phyloP scores from a whole-genome alignment of 92 coral and sea anemone genomes.

The Epizoanthus fatuus region DNA sequence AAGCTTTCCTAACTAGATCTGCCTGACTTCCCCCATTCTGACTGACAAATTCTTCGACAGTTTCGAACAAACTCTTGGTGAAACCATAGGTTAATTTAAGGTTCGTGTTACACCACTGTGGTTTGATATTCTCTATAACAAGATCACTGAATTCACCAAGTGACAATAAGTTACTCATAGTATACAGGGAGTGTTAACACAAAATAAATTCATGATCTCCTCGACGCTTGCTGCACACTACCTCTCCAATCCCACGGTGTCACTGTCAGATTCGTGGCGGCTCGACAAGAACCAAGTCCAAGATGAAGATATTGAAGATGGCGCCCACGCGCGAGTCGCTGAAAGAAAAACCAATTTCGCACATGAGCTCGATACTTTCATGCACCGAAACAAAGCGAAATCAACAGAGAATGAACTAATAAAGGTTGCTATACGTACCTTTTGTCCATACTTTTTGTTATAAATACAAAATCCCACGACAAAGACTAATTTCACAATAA shows the following conservation, averaged over 20 bases:
- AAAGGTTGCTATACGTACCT: slow-evolving; percentile 8
- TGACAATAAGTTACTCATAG: slow-evolving; percentile 5
- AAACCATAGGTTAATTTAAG: slow-evolving; percentile 12
- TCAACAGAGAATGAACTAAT: slow-evolving; percentile 21
- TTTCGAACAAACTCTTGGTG: slow-evolving; percentile 22
- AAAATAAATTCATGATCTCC: neutral
- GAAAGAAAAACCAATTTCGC: slow-evolving; percentile 7
- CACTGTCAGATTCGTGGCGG: neutral
- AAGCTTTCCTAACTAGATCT: slow-evolving; percentile 24
- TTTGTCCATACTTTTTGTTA: neutral
- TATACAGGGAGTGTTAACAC: slow-evolving; percentile 12
- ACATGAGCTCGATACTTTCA: slow-evolving; percentile 15
- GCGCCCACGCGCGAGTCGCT: slow-evolving; percentile 22
- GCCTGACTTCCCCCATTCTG: slow-evolving; percentile 22
- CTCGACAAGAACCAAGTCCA: neutral
- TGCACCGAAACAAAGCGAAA: slow-evolving; percentile 23
- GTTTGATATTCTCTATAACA: slow-evolving; percentile 27
- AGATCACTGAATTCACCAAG: slow-evolving; percentile 10
- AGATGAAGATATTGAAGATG: neutral
- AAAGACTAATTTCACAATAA: slow-evolving; percentile 20
- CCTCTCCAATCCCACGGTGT: no score
- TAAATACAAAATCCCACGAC: slow-evolving; percentile 12
- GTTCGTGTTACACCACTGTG: slow-evolving; percentile 21
- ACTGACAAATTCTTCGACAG: slow-evolving; percentile 11
- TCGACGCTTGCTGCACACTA: neutral